Conservation (phyloP, 1,140 invertebrate genomes). For the Meloidogyne floridensis region DNA sequence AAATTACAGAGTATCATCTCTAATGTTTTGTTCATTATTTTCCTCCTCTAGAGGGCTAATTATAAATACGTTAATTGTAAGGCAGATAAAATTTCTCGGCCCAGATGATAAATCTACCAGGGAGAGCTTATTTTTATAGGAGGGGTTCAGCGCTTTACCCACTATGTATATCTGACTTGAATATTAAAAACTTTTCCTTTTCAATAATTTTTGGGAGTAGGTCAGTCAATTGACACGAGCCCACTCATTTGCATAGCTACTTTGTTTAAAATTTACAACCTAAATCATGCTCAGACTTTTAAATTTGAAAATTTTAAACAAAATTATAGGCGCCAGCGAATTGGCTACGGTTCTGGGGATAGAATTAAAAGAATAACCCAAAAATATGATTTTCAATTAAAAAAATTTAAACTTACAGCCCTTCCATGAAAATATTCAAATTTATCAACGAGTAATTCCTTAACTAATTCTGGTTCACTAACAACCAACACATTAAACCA, state of each 20-base stretch:
- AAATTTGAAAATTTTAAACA: conserved; percentile 15
- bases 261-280: neutral
- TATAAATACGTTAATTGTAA: too few relatives aligned
- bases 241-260: neutral
- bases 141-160: too few relatives aligned
- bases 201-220: too few relatives aligned
- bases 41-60: too few relatives aligned
- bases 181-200: too few relatives aligned
- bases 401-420: conserved; percentile 13
- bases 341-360: conserved; percentile 17
- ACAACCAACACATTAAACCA: conserved; percentile 28
- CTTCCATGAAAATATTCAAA: conserved; percentile 33
- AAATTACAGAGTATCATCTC: too few relatives aligned
- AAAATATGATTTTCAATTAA: conserved; percentile 8
- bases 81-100: too few relatives aligned
- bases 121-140: too few relatives aligned
- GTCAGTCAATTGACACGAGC: too few relatives aligned
- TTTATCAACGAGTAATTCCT: conserved; percentile 32
- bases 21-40: too few relatives aligned
- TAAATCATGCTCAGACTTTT: neutral
- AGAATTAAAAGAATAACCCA: neutral
- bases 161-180: too few relatives aligned
- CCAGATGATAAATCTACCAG: too few relatives aligned
- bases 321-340: conserved; percentile 20
- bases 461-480: conserved; percentile 25